Conservation (phyloP, 2,888 invertebrate genomes). For the Helleia helle region DNA sequence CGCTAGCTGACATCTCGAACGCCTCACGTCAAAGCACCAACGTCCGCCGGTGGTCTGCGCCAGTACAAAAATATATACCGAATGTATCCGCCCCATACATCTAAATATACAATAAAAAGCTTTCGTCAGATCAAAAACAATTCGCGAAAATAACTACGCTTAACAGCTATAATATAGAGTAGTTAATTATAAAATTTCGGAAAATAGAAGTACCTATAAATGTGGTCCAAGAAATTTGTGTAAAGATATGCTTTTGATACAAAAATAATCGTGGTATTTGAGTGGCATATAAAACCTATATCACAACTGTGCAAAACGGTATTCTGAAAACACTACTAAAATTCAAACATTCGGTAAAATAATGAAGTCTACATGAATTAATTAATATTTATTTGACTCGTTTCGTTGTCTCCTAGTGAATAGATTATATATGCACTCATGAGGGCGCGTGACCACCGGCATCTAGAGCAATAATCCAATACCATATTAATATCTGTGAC, state of each 20-base stretch:
- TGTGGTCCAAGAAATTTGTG: constrained; percentile 21
- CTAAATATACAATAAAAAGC: background rate
- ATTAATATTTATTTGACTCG: no score
- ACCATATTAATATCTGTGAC: constrained; percentile 55
- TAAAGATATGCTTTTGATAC: constrained; percentile 21
- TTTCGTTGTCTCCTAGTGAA: no score
- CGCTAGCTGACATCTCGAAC: background rate
- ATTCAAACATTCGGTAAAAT: no score
- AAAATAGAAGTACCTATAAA: constrained; percentile 13
- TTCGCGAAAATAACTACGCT: background rate
- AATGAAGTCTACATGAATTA: no score
- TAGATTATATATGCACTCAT: no score
- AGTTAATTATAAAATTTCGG: constrained; percentile 16
- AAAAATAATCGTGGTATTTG: constrained; percentile 19
- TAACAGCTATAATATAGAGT: background rate
- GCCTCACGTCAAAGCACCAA: constrained; percentile 53
- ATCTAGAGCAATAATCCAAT: constrained; percentile 40
- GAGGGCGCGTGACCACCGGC: constrained; percentile 55
- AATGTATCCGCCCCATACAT: constrained; percentile 10
- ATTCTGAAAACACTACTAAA: no score
- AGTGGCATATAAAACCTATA: constrained; percentile 13
- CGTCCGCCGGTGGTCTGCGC: constrained; percentile 60
- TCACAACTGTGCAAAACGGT: background rate
- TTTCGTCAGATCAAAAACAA: constrained; percentile 2
- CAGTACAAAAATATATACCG: constrained; percentile 38